A percentile compares a stretch with the other conserved stretches of the same genome.
Conservation (phyloP, 2,888 invertebrate species). For the Fragum whitleyi region DNA sequence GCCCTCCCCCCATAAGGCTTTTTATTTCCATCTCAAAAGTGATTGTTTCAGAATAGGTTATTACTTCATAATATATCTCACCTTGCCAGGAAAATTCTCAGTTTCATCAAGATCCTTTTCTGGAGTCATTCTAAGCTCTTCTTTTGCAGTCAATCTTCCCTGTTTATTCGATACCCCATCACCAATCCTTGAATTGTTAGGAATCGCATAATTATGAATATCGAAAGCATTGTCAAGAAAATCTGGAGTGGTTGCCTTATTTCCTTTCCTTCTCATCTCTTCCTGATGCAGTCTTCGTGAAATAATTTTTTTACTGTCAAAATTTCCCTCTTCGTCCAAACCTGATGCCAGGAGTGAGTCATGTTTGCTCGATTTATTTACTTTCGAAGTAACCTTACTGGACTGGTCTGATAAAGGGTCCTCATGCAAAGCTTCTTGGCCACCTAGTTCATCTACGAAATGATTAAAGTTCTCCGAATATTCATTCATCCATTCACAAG, state of each 20-base stretch:
- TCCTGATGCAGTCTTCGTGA: slow-evolving; percentile 49
- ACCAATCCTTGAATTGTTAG: neutral
- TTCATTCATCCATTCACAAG: slow-evolving; percentile 75
- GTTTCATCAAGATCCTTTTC: slow-evolving; percentile 59
- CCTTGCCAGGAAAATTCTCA: slow-evolving; percentile 27
- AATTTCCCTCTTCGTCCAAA: slow-evolving; percentile 61
- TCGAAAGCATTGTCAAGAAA: neutral
- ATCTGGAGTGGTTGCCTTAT: neutral
- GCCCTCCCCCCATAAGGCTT: no score
- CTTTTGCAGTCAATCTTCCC: slow-evolving; percentile 27
- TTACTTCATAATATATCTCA: no score
- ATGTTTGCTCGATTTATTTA: slow-evolving; percentile 15
- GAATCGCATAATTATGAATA: neutral
- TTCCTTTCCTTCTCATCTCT: slow-evolving; percentile 30
- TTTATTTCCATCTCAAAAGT: no score
- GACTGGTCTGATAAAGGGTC: slow-evolving; percentile 32
- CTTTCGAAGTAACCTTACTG: neutral
- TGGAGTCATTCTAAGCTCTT: slow-evolving; percentile 53
- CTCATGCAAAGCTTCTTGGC: slow-evolving; percentile 51
- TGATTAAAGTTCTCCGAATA: slow-evolving; percentile 67
- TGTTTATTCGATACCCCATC: neutral
- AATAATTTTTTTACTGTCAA: slow-evolving; percentile 57
- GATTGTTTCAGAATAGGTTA: no score
- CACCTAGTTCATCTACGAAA: slow-evolving; percentile 48
- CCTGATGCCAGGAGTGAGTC: slow-evolving; percentile 53